Base-by-base conservation (phyloP, 2,113 vertebrate species). In the Neolamprologus sp. region DNA sequence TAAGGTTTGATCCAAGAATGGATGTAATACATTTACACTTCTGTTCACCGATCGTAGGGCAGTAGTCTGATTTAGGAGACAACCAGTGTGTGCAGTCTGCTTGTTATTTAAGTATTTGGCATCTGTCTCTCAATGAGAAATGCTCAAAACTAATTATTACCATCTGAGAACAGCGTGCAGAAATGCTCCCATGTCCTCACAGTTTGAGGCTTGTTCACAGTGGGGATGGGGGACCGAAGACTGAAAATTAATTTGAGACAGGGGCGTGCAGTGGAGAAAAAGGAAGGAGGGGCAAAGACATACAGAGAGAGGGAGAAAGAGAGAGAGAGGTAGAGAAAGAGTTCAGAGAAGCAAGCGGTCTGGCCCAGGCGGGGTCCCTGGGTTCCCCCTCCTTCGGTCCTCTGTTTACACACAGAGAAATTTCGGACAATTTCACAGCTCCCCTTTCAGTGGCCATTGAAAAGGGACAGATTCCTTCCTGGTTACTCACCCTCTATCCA, bases 401-500 rank as follows among this genome's bases (percentile, higher is more conserved):
- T 85, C 95, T 96, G 94, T 97, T 96, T 96, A 95, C 95, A 94
- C 95, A 93, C 93, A 93, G 91, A 93, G 93, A 96, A 93, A 95
- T 96, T 96, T 97, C 82, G 88, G 91, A 96, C 95, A 95, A 97
- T 96, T 96, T 97, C 96, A 96, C 96, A 96, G 95, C 95, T 95
- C 88, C 86, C 94, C 88, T 95, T 96, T 97, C 95, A 96, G 92
- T 23, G 65, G 89, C 90, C 93, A 88, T 89, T 96, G 95, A 96
- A 97, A 96, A 92, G 95, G 93, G 88, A 92, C 94, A 91, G 96
- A 96, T 96, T 97, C 96, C 94, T 96, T 96, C 96, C 96, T 96
- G 95, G 95, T 95, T 96, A 95, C 96, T 95, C 95, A 95, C 94
- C 93, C 94, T 92, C 88, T 90, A 80, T 91, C 93, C 93, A 84